phyloP scores from a whole-genome alignment of 2,888 invertebrate genomes.

The Galerucella calmariensis region DNA sequence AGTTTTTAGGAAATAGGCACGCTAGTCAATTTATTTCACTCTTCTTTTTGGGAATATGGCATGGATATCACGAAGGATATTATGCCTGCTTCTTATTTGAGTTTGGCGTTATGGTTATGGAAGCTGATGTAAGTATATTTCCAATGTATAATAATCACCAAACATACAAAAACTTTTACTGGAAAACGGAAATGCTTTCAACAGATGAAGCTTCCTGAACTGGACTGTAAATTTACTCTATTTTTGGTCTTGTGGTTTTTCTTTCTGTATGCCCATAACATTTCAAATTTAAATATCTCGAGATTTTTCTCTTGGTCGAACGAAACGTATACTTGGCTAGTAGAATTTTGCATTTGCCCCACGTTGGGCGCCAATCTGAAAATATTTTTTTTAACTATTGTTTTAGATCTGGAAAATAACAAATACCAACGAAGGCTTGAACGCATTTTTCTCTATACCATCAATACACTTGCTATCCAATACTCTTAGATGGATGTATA shows the following conservation, averaged over 20 bases:
- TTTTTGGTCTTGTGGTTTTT: too few species aligned
- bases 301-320: too few species aligned
- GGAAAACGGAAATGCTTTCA: too few species aligned
- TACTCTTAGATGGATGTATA: constrained; percentile 75
- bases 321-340: too few species aligned
- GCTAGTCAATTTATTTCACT: constrained; percentile 86
- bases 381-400: constrained; percentile 13
- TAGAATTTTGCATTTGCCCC: too few species aligned
- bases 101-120: constrained; percentile 86
- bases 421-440: constrained; percentile 66
- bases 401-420: constrained; percentile 70
- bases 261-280: too few species aligned
- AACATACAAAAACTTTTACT: too few species aligned
- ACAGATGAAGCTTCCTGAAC: too few species aligned
- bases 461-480: constrained; percentile 67
- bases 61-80: constrained; percentile 94
- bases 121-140: constrained; percentile 77
- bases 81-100: constrained; percentile 93
- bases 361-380: too few species aligned
- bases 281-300: too few species aligned
- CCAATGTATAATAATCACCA: not conserved
- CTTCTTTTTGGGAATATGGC: constrained; percentile 93
- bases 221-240: too few species aligned
- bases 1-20: constrained; percentile 85
- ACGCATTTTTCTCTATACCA: constrained; percentile 64